Percentiles rank a stretch among this genome's conserved stretches.
Evolutionary conservation across 2,888 invertebrate species (phyloP).

Genomic region (Rhimphoctona megacephalus): DNA sequence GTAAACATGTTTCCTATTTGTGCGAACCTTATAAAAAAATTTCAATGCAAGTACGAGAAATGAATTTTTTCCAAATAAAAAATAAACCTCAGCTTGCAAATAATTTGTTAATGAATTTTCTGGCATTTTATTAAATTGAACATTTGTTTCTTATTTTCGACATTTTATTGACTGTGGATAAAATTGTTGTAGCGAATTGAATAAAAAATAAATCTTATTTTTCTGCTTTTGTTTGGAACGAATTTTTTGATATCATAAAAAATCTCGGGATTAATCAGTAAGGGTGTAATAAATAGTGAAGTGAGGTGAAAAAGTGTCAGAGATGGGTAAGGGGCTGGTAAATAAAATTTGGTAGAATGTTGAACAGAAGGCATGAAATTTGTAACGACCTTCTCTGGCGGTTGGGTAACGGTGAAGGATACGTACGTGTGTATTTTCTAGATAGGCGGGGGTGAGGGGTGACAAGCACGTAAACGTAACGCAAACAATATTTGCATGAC

Average conservation of each 20-base stretch:
- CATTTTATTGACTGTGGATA: neutral
- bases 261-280: neutral
- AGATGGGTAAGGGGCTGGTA: conserved; percentile 2
- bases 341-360: conserved; percentile 40
- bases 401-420: neutral
- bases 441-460: neutral
- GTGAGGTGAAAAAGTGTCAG: conserved; percentile 14
- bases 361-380: conserved; percentile 49
- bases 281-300: neutral
- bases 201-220: neutral
- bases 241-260: neutral
- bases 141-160: neutral
- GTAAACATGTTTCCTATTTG: too few species aligned
- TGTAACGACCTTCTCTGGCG: conserved; percentile 16
- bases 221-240: neutral
- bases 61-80: neutral
- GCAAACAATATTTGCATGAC: conserved; percentile 68
- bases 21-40: neutral
- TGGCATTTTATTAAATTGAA: neutral
- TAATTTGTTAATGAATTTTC: neutral
- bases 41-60: neutral
- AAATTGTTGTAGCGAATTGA: neutral
- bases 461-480: conserved; percentile 51
- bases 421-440: conserved; percentile 16
- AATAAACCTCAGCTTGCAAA: neutral